Percentiles rank a stretch among this genome's conserved stretches.
Conservation (phyloP, 1,140 invertebrate genomes). For the Anadara kagoshimensis region DNA sequence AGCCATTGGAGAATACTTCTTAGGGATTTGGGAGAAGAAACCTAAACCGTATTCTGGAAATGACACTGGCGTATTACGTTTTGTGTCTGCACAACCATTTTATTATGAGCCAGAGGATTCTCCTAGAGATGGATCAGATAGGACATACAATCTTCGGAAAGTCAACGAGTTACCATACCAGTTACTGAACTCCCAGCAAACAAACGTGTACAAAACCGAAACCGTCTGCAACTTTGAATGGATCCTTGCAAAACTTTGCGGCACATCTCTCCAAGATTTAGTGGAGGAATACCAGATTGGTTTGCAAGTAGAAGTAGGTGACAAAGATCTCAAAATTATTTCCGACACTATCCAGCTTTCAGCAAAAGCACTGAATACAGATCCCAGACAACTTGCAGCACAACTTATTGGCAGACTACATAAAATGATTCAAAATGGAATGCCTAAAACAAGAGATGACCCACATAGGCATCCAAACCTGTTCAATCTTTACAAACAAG, state of each 20-base stretch:
- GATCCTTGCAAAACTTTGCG: conserved; percentile 95
- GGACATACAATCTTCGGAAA: conserved; percentile 86
- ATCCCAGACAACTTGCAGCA: conserved; percentile 95
- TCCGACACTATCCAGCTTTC: conserved; percentile 92
- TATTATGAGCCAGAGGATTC: conserved; percentile 84
- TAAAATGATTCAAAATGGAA: conserved; percentile 58
- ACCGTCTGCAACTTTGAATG: conserved; percentile 98
- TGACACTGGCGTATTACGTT: conserved; percentile 55
- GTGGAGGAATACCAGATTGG: conserved; percentile 97
- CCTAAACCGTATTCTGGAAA: conserved; percentile 61
- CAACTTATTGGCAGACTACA: conserved; percentile 91
- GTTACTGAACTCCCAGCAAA: conserved; percentile 85
- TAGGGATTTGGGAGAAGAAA: conserved; percentile 56
- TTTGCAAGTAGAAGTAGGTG: conserved; percentile 84
- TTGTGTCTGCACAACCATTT: conserved; percentile 57
- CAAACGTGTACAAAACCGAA: conserved; percentile 92
- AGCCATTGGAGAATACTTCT: conserved; percentile 78
- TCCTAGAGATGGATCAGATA: conserved; percentile 75
- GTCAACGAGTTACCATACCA: conserved; percentile 89
- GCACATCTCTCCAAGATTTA: conserved; percentile 91
- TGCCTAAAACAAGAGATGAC: conserved; percentile 62
- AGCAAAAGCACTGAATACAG: conserved; percentile 81
- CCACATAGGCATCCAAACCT: conserved; percentile 64
- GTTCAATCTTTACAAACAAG: conserved; percentile 56
- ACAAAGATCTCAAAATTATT: conserved; percentile 92